phyloP scores from a whole-genome alignment of 2,888 invertebrate species.

The Scaptomyza parva region DNA sequence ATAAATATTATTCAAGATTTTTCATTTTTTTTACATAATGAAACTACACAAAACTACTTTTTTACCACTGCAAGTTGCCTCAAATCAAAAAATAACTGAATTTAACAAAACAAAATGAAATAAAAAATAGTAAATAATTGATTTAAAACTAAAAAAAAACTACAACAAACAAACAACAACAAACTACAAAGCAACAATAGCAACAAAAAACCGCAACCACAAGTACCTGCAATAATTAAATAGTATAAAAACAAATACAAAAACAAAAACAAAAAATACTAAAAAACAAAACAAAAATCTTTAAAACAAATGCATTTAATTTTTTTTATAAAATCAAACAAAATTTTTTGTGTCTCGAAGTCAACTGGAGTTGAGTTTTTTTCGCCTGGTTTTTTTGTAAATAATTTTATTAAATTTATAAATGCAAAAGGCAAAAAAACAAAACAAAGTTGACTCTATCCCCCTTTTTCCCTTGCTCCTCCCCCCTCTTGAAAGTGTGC shows the following conservation, averaged over 20 bases:
- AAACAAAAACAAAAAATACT: conserved; percentile 48
- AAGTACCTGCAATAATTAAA: conserved; percentile 84
- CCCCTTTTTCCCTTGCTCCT: conserved; percentile 6
- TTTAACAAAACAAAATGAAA: no score
- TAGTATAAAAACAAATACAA: conserved; percentile 67
- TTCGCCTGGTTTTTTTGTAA: conserved; percentile 66
- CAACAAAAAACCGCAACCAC: conserved; percentile 83
- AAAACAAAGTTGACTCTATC: conserved; percentile 16
- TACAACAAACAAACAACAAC: conserved; percentile 42
- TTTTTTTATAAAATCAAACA: conserved; percentile 38
- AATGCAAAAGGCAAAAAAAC: conserved; percentile 47
- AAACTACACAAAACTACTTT: conserved; percentile 26
- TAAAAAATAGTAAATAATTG: conserved; percentile 45
- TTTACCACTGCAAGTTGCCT: conserved; percentile 61
- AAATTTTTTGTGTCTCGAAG: conserved; percentile 23
- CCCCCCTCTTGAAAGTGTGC: conserved; percentile 25
- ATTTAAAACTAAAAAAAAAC: conserved; percentile 43
- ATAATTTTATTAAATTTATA: conserved; percentile 80
- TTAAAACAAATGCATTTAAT: conserved; percentile 49
- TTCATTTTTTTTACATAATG: not conserved
- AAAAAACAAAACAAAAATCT: conserved; percentile 43
- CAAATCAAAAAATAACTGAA: conserved; percentile 57
- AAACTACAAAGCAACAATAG: conserved; percentile 78
- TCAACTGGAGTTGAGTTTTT: conserved; percentile 14
- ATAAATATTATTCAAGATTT: conserved; percentile 22